These are phyloP conservation scores for Felis catus DNA, from an alignment of 2,113 vertebrate genomes.

Conservation along the genomic window F.catus_Fca126_mat1.0 CM031416.1:96400001-96400500, in stretches of 20 bases:
- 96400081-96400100: neutral
- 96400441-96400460: neutral
- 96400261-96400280: neutral
- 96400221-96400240: neutral
- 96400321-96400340: neutral
- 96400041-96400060: neutral
- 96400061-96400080: neutral
- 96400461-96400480: neutral
- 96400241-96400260: neutral
- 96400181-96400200: neutral
- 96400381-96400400: neutral
- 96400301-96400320: neutral
- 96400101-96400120: neutral
- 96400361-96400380: neutral
- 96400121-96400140: neutral
- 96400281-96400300: neutral
- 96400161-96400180: neutral
- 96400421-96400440: neutral
- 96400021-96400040: constrained; percentile 8
- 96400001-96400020: neutral
- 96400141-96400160: neutral
- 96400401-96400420: neutral
- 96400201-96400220: neutral
- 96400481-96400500: neutral
- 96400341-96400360: neutral